A percentile compares a stretch with the other conserved stretches of the same genome.
These are phyloP conservation scores for Micromesistius poutassou DNA, from an alignment of 2,797 vertebrate species.

Conservation along the genomic window DNA sequence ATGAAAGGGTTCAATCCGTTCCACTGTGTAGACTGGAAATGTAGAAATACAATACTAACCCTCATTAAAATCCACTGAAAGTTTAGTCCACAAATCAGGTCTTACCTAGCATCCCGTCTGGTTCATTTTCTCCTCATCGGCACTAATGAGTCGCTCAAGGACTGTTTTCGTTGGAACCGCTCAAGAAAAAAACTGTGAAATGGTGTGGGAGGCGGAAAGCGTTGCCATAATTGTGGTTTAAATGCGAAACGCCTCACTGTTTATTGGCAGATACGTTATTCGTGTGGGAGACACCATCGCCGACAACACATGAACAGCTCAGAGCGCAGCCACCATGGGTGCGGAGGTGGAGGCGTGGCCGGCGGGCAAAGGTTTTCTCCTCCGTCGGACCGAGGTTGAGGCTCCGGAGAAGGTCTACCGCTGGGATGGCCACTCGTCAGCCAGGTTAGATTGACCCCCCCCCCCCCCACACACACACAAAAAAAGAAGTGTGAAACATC, in stretches of 20 bases:
- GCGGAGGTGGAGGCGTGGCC: conserved; percentile 3
- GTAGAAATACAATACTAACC: too few relatives aligned
- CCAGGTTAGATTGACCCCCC: neutral
- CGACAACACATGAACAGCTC: conserved; percentile 3
- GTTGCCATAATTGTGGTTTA: conserved; percentile 5
- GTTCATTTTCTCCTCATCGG: neutral
- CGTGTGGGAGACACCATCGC: neutral
- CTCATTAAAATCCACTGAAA: too few relatives aligned
- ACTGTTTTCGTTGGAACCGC: neutral
- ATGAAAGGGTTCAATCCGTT: too few relatives aligned
- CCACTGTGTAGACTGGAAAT: too few relatives aligned
- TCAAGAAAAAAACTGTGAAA: neutral
- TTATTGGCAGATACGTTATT: conserved; percentile 13
- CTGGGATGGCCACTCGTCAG: neutral
- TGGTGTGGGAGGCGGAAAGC: neutral
- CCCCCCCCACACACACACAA: too few relatives aligned
- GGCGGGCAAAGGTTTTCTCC: neutral
- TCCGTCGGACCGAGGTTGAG: neutral
- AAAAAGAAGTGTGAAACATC: neutral
- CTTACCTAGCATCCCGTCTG: neutral
- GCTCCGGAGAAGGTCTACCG: neutral
- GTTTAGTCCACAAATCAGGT: too few relatives aligned
- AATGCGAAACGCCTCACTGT: conserved; percentile 18
- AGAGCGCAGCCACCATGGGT: conserved; percentile 15
- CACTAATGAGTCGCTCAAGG: neutral